phyloP scores from a whole-genome alignment of 2,888 invertebrate genomes.

The Epinotia demarniana region DNA sequence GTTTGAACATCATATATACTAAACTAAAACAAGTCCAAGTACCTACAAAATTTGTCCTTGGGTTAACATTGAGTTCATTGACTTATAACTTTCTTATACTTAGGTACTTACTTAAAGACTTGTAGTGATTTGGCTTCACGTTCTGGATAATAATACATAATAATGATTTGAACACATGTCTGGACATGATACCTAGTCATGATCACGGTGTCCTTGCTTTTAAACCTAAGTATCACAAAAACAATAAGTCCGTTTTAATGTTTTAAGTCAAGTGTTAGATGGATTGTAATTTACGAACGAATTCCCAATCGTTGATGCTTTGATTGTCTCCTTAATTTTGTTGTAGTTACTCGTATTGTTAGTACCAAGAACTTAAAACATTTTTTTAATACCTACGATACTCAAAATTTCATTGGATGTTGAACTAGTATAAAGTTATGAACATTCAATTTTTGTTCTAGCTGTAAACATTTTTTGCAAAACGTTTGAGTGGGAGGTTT shows the following conservation, averaged over 20 bases:
- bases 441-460: no score
- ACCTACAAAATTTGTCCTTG: background rate
- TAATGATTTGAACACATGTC: background rate
- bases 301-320: background rate
- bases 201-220: background rate
- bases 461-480: no score
- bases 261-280: background rate
- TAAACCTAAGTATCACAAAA: background rate
- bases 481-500: no score
- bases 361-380: background rate
- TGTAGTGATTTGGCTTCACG: background rate
- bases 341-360: background rate
- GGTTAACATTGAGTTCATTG: conserved; percentile 31
- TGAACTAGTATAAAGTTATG: no score
- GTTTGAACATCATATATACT: background rate
- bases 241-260: no score
- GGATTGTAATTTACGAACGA: background rate
- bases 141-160: background rate
- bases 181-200: background rate
- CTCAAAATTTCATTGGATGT: background rate
- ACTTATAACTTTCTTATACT: conserved; percentile 2
- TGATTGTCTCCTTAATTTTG: background rate
- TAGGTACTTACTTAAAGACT: background rate
- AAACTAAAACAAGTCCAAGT: background rate
- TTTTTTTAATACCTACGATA: background rate